Evolutionary conservation across 2,888 invertebrate species (phyloP), one percentile per base, ranked within the genome.

Genomic region (Prosopocoilus inquinatus): DNA sequence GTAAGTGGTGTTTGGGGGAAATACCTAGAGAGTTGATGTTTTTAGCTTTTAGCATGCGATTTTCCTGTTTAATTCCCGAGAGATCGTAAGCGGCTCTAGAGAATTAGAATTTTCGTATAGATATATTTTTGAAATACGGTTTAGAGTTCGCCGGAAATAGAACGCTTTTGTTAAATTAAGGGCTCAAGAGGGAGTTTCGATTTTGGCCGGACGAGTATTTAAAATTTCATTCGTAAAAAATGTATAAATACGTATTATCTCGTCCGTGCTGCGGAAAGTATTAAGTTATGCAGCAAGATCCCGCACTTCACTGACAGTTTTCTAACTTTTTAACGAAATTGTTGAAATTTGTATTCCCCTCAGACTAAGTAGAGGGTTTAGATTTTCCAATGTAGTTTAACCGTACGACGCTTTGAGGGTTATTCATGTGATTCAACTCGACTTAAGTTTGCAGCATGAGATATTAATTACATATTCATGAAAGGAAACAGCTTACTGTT

Each of bases 341-440:
- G 69, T 69, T 64, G 67, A 68, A 70, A 72, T 73, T 73, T 72
- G 72, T 73, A 73, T 73, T 72, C 73, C 69, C 68, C 64, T 64
- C 68, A 65, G 68, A 59, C 52, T 65, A 65, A 67, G 67, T 64
- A 67, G 67, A 61, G 68, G 71, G 69, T 70, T 70, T 68, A 70
- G 70, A 70, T 71, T 71, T 70, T 69, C 68, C 67, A 50, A 65
- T 68, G 69, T 69, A 68, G 70, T 70, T 70, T 67, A 70, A 68
- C 67, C 63, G 63, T 63, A 60, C 62, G 55, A 61, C 60, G 58
- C 61, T 61, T 61, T 58, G 59, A 62, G 59, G 53, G 56, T 64
- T 64, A 57, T 64, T 58, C 58, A 59, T 58, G 58, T 60, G 56
- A 56, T 54, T 61, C 55, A 53, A 57, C 57, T 56, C 54, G 50